Base-by-base conservation (phyloP, 2,888 invertebrate species). In the Drepana falcataria region DNA sequence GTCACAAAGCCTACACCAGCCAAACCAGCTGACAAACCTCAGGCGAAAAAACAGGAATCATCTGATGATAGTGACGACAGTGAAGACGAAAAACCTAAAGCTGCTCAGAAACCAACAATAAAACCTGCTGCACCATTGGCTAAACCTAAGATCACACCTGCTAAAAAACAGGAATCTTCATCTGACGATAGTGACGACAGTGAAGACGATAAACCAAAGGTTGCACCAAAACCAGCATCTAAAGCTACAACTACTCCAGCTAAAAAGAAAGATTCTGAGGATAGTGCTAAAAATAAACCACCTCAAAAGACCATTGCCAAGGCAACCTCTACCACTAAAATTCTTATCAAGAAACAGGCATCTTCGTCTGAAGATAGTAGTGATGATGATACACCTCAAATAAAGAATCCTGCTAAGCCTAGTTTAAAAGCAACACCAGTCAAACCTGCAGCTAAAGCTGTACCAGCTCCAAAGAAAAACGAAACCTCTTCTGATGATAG, bases 351-450 rank as follows among this genome's bases (percentile, higher is more conserved):
- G 35, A 74, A 74, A 62, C 59, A 59, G 59, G 68, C 68, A 48
- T 76, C 80, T 9, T 85, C 81, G 41, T 81, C 56, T 35, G 82
- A 82, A 55, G 85, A 87, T 6, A 86, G 86, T 33, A 83, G 83
- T 59, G 81, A 82, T 4, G 84, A 88, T 56, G 78, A 83, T 21
- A 75, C 78, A 49, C 69, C 72, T 7, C 47, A 53, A 49, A 48
- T 47, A 33, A 76, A 75, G 58, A 55, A 63, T 21, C 59, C 61
- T 51, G 52, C 57, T 0, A 64, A 75, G 77, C 47, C 70, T 1
- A 9, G 9, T 7, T 44, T 44, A 44, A 44, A 44, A 44, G 41
- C 9, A 67, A 34, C 68, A 63, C 73, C 78, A 37, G 40, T 40
- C 2, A 49, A 49, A 49, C 49, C 49, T 53, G 73, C 58, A 65